Evolutionary conservation across 2,888 invertebrate species (phyloP).

Genomic region (Euphydryas editha): DNA sequence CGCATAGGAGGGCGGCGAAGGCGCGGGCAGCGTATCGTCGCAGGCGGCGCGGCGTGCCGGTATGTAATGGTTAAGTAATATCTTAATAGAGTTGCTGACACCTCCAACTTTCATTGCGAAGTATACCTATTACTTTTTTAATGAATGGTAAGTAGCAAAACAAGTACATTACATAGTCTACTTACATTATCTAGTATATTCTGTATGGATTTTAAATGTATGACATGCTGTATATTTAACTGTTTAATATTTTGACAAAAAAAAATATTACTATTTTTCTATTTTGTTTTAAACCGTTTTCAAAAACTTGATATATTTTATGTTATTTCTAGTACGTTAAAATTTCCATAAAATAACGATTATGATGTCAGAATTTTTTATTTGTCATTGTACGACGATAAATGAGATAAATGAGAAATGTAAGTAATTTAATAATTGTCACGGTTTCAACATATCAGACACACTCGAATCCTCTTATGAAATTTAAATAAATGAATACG

Average conservation of each 20-base stretch:
- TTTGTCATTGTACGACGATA: not conserved
- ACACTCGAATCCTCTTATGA: constrained; percentile 40
- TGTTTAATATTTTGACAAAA: too few species aligned
- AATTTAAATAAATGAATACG: constrained; percentile 47
- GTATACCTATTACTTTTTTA: not conserved
- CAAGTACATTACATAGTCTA: too few species aligned
- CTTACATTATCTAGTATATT: too few species aligned
- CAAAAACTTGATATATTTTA: too few species aligned
- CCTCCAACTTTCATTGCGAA: not conserved
- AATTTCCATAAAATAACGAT: too few species aligned
- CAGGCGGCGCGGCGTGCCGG: constrained; percentile 54
- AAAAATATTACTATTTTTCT: too few species aligned
- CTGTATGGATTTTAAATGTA: too few species aligned
- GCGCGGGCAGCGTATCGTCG: constrained; percentile 65
- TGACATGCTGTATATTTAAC: too few species aligned
- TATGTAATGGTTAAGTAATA: constrained; percentile 63
- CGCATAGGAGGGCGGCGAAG: constrained; percentile 50
- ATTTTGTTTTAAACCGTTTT: too few species aligned
- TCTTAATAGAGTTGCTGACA: constrained; percentile 51
- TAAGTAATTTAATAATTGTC: constrained; percentile 29
- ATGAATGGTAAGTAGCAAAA: not conserved
- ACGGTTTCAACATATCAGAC: constrained; percentile 42
- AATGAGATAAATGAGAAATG: not conserved
- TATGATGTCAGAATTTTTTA: too few species aligned
- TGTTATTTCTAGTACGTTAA: too few species aligned